A percentile compares a stretch with the other conserved stretches of the same genome.
These are phyloP conservation scores for Larimichthys polyactis DNA, from an alignment of 2,113 vertebrate genomes.

Conservation along the genomic window DNA sequence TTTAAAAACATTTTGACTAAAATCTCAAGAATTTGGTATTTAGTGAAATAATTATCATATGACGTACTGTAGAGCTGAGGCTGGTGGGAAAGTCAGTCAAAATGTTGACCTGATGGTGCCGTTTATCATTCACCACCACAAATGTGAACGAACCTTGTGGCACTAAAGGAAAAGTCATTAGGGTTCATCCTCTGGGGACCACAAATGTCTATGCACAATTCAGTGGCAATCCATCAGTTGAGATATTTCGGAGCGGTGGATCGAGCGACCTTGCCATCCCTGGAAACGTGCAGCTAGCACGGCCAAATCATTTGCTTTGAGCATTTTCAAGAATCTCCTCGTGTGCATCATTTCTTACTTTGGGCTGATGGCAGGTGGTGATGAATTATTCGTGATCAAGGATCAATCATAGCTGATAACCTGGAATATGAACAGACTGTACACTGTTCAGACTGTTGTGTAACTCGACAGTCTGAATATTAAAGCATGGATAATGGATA, in stretches of 20 bases:
- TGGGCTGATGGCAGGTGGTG: not conserved
- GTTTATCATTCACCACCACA: too few species aligned
- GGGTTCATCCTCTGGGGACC: not conserved
- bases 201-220: too few species aligned
- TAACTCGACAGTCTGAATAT: not conserved
- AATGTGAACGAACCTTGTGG: too few species aligned
- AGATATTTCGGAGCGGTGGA: not conserved
- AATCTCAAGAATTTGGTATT: too few species aligned
- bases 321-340: not conserved
- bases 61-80: too few species aligned
- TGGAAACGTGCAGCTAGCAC: too few species aligned
- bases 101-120: too few species aligned
- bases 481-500: not conserved
- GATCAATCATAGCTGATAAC: not conserved
- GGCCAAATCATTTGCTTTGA: too few species aligned
- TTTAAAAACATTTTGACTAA: too few species aligned
- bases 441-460: not conserved
- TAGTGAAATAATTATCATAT: too few species aligned
- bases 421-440: not conserved
- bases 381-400: not conserved
- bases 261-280: not conserved
- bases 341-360: not conserved
- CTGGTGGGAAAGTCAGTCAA: not conserved
- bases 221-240: not conserved
- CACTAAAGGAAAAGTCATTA: not conserved